Base-by-base conservation (phyloP, 2,797 vertebrate species). In the Karalla daura region DNA sequence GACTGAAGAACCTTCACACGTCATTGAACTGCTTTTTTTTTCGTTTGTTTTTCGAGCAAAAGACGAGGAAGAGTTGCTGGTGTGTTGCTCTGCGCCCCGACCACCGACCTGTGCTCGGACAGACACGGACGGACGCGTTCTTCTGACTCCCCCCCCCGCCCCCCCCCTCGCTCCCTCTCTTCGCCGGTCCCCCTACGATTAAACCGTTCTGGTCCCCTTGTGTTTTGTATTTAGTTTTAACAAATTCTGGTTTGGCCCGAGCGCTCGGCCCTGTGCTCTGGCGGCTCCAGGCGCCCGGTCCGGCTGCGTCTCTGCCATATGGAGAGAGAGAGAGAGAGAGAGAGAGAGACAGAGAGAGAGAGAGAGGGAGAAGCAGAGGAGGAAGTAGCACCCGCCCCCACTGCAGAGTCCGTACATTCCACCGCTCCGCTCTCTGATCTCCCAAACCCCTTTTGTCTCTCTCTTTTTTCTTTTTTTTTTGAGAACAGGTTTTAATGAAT, bases 241-340 rank as follows among this genome's bases (percentile, higher is more conserved):
- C 73, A 73, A 66, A 73, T 87, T 79, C 71, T 52, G 33, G 4
- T 68, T 68, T 56, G n/a, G n/a, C n/a, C n/a, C n/a, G n/a, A n/a
- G n/a, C n/a, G n/a, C n/a, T n/a, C n/a, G n/a, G n/a, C n/a, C n/a
- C n/a, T n/a, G n/a, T n/a, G n/a, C n/a, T n/a, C n/a, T n/a, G n/a
- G n/a, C n/a, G n/a, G n/a, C n/a, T n/a, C n/a, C n/a, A n/a, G n/a
- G n/a, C n/a, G n/a, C n/a, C n/a, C n/a, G n/a, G n/a, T n/a, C n/a
- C n/a, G n/a, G 72, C 44, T 56, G 59, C 49, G 44, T 70, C 35
- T 59, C 82, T 87, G 85, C 84, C 85, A 87, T 86, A 86, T 61
- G 51, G 70, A 67, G 51, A 65, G 52, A 51, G 70, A 73, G n/a
- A n/a, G n/a, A n/a, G n/a, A n/a, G n/a, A n/a, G n/a, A n/a, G n/a